Percentiles rank a stretch among this genome's conserved stretches.
Evolutionary conservation across 2,113 vertebrate genomes (phyloP).

Genomic region (Mobula birostris): DNA sequence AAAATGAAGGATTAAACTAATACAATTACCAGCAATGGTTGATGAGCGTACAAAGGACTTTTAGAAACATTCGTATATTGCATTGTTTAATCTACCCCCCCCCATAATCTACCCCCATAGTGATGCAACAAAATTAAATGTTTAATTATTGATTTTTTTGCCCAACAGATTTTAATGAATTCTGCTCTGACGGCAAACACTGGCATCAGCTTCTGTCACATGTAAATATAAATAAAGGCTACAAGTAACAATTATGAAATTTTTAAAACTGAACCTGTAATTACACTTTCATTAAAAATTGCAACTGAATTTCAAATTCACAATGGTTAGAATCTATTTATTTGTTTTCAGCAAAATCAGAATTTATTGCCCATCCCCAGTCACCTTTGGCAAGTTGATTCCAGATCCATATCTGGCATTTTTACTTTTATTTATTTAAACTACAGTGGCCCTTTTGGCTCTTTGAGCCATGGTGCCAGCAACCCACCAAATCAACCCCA

Average conservation of each 20-base stretch:
- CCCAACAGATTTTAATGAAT: background rate
- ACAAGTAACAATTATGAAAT: background rate
- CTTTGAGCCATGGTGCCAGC: no score
- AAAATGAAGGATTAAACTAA: background rate
- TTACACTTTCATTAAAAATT: background rate
- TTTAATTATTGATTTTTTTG: background rate
- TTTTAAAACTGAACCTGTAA: background rate
- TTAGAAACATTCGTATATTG: background rate
- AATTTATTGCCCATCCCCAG: background rate
- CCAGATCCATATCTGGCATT: background rate
- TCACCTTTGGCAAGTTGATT: background rate
- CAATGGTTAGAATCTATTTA: background rate
- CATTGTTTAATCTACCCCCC: background rate
- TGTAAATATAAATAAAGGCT: background rate
- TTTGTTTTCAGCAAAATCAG: background rate
- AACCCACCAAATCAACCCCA: no score
- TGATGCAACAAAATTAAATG: background rate
- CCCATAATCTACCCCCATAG: no score
- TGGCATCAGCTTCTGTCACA: background rate
- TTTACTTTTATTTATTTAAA: no score
- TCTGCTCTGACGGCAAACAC: background rate
- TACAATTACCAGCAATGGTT: background rate
- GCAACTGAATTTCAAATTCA: background rate
- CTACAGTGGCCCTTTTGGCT: no score
- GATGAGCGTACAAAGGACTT: background rate